Evolutionary conservation across 2,888 invertebrate genomes (phyloP).

Genomic region (Pelosia muscerda): DNA sequence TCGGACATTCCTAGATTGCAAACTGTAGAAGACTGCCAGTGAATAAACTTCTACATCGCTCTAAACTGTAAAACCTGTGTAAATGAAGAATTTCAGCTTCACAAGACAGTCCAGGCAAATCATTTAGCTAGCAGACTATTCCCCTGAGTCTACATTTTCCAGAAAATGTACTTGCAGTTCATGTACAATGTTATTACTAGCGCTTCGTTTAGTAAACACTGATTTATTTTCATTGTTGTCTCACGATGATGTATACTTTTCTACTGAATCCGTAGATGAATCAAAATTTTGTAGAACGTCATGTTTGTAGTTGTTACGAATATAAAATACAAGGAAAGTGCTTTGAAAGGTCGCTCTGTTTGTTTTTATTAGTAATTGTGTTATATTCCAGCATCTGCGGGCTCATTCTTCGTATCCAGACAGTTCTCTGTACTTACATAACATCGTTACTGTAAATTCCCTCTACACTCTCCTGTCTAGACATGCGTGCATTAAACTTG

Average conservation of each 20-base stretch:
- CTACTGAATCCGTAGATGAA: slow-evolving; percentile 36
- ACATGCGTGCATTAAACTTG: slow-evolving; percentile 63
- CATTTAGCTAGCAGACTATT: not conserved
- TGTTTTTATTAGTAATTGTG: not conserved
- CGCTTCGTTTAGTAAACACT: slow-evolving; percentile 28
- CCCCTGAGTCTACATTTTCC: not conserved
- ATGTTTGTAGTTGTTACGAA: slow-evolving; percentile 24
- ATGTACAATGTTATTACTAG: slow-evolving; percentile 28
- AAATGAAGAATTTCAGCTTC: not conserved
- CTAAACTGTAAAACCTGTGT: not conserved
- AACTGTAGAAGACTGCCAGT: no score
- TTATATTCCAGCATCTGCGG: not conserved
- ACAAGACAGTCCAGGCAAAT: not conserved
- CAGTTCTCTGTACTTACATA: slow-evolving; percentile 30
- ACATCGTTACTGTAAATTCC: slow-evolving; percentile 47
- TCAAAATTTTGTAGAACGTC: slow-evolving; percentile 33
- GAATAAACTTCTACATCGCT: not conserved
- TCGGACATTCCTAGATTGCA: no score
- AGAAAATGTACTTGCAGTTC: slow-evolving; percentile 19
- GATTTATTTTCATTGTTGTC: slow-evolving; percentile 47
- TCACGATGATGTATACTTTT: slow-evolving; percentile 27
- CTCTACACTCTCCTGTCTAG: slow-evolving; percentile 59
- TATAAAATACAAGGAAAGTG: slow-evolving; percentile 5
- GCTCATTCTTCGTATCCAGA: slow-evolving; percentile 21
- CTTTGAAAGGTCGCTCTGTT: slow-evolving; percentile 1